Evolutionary conservation across 2,888 invertebrate genomes (phyloP).

Genomic region (Chrysina gloriosa): DNA sequence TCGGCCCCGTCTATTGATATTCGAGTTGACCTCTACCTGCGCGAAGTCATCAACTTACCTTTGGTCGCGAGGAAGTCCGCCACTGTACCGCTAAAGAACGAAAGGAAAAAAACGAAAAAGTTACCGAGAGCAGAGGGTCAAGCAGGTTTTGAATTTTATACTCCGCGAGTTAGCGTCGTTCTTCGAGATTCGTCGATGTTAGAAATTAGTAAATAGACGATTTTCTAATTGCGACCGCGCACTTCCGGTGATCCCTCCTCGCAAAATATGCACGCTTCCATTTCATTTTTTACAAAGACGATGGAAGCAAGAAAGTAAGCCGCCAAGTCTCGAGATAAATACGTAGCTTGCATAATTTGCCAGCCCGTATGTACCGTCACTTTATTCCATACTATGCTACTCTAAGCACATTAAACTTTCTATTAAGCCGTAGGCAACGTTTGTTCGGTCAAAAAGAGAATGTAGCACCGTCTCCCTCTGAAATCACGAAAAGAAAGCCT

Average conservation of each 20-base stretch:
- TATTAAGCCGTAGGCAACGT: slow-evolving; percentile 5
- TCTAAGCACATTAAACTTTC: slow-evolving; percentile 17
- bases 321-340: no score
- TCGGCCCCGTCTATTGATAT: slow-evolving; percentile 14
- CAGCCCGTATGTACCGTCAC: not conserved
- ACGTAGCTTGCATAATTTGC: slow-evolving; percentile 1
- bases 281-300: no score
- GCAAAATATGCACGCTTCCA: no score
- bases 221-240: not conserved
- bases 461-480: no score
- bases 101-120: no score
- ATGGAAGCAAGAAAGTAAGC: no score
- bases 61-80: slow-evolving; percentile 22
- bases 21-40: slow-evolving; percentile 27
- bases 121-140: slow-evolving; percentile 1
- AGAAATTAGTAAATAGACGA: not conserved
- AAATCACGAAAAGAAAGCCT: no score
- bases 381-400: not conserved
- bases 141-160: slow-evolving; percentile 4
- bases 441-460: slow-evolving; percentile 16
- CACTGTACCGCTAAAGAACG: slow-evolving; percentile 21
- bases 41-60: slow-evolving; percentile 28
- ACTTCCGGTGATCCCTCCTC: no score
- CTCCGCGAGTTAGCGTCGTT: not conserved
- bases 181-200: not conserved